phyloP scores from a whole-genome alignment of 2,888 invertebrate genomes.

The Scaptomyza polygonia region DNA sequence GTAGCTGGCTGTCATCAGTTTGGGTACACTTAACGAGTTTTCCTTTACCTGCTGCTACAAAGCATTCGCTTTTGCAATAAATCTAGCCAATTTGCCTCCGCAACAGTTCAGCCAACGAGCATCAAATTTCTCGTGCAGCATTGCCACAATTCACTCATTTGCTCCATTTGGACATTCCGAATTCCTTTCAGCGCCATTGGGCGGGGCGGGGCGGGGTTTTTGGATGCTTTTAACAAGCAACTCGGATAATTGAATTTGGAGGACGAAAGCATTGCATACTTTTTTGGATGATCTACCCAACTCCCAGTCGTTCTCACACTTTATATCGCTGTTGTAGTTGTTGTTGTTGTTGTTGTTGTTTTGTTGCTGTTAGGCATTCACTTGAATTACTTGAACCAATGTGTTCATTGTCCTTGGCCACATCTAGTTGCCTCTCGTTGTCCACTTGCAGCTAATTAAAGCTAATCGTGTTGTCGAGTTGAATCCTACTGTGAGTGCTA shows the following conservation, averaged over 20 bases:
- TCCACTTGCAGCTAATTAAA: slow-evolving; percentile 64
- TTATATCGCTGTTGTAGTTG: neutral
- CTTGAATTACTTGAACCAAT: slow-evolving; percentile 62
- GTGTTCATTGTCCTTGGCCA: slow-evolving; percentile 53
- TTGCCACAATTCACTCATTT: slow-evolving; percentile 57
- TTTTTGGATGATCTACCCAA: slow-evolving; percentile 24
- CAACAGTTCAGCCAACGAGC: neutral
- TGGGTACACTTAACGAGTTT: neutral
- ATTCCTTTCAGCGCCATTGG: slow-evolving; percentile 64
- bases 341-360: neutral
- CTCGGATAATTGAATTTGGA: slow-evolving; percentile 51
- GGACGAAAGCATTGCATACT: slow-evolving; percentile 37
- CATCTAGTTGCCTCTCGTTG: slow-evolving; percentile 39
- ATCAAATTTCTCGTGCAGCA: slow-evolving; percentile 29
- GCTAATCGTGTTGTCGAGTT: slow-evolving; percentile 65
- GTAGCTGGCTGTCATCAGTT: slow-evolving; percentile 26
- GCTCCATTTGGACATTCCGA: slow-evolving; percentile 33
- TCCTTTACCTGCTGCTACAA: slow-evolving; percentile 24
- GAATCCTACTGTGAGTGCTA: slow-evolving; percentile 26
- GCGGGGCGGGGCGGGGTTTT: neutral
- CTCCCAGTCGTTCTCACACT: neutral
- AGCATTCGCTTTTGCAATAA: slow-evolving; percentile 31
- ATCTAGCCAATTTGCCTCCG: slow-evolving; percentile 35
- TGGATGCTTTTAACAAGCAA: slow-evolving; percentile 4
- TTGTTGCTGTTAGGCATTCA: slow-evolving; percentile 30